Conservation (phyloP, 2,113 vertebrate species). For the Typhlomys cinereus region DNA sequence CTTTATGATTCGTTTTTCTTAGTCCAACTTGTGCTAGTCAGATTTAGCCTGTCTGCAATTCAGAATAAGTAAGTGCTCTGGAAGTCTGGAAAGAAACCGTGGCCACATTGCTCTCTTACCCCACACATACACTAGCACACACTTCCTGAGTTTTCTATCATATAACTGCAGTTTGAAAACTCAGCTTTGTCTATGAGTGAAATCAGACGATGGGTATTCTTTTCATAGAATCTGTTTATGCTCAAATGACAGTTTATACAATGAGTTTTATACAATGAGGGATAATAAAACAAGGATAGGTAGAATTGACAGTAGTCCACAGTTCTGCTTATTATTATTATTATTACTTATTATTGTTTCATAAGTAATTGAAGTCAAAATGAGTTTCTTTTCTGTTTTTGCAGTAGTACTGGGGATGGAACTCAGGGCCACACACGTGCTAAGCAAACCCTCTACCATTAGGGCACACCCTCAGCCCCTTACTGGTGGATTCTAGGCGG, state of each 20-base stretch:
- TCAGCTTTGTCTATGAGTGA: not conserved
- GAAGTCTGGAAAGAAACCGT: not conserved
- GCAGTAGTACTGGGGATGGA: not conserved
- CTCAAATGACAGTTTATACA: not conserved
- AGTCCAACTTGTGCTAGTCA: no score
- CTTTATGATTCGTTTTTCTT: no score
- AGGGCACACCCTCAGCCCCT: not conserved
- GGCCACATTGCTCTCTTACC: not conserved
- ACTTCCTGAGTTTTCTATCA: not conserved
- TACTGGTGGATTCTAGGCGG: not conserved
- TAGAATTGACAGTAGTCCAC: not conserved
- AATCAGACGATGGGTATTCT: not conserved
- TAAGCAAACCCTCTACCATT: not conserved
- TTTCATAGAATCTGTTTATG: not conserved
- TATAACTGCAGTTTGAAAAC: not conserved
- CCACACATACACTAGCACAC: not conserved
- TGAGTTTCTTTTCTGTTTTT: not conserved
- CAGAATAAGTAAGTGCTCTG: no score
- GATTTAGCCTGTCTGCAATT: no score
- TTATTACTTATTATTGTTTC: not conserved
- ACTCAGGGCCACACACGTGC: not conserved
- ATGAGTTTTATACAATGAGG: not conserved
- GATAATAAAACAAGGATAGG: not conserved
- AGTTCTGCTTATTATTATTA: not conserved
- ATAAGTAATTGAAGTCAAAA: slow-evolving; percentile 2